A percentile compares a stretch with the other conserved stretches of the same genome.
These are phyloP conservation scores for Erpetoichthys calabaricus DNA, from an alignment of 2,797 vertebrate genomes.

Conservation along the genomic window DNA sequence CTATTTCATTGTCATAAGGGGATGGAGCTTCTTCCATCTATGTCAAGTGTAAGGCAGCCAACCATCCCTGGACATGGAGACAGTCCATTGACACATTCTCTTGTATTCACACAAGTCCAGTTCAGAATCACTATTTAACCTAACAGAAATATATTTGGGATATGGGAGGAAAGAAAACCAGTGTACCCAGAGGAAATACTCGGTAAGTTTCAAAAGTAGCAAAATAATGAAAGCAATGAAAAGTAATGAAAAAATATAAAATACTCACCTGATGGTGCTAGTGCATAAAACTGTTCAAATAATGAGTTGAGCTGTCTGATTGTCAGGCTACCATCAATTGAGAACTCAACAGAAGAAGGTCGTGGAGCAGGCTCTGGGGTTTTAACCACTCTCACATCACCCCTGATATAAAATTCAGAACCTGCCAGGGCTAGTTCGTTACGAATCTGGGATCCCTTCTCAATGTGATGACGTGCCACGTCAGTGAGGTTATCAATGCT, in stretches of 20 bases:
- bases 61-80: too few species aligned
- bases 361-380: slow-evolving; percentile 25
- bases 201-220: background rate
- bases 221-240: too few species aligned
- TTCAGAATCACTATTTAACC: too few species aligned
- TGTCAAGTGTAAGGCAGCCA: too few species aligned
- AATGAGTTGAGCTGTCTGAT: slow-evolving; percentile 58
- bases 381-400: slow-evolving; percentile 47
- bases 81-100: too few species aligned
- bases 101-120: too few species aligned
- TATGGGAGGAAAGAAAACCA: too few species aligned
- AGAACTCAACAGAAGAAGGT: slow-evolving; percentile 41
- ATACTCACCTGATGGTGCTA: slow-evolving; percentile 65
- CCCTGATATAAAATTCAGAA: slow-evolving; percentile 61
- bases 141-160: too few species aligned
- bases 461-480: slow-evolving; percentile 60
- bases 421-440: slow-evolving; percentile 59
- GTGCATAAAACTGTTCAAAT: slow-evolving; percentile 45
- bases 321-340: slow-evolving; percentile 36
- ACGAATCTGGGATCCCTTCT: slow-evolving; percentile 51
- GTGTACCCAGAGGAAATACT: too few species aligned
- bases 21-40: too few species aligned
- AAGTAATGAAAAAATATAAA: too few species aligned
- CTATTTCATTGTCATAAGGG: too few species aligned
- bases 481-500: slow-evolving; percentile 68